Base-by-base conservation (phyloP, 2,888 invertebrate species). In the Linnaemya vulpina region DNA sequence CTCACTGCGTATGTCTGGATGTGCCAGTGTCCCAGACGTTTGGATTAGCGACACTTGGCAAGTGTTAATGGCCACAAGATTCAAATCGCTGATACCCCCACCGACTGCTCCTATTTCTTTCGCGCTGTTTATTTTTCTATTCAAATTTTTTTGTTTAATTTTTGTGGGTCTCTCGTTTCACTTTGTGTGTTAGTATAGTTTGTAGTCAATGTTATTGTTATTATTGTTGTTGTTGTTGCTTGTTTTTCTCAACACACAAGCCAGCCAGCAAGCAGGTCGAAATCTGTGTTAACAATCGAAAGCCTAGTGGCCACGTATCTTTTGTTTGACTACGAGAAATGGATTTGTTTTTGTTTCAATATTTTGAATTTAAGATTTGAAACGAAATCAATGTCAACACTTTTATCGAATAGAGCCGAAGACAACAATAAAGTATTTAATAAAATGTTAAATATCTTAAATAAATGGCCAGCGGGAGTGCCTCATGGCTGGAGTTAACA, bases 51-150 rank as follows among this genome's bases (percentile, higher is more conserved):
- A 84, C 84, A 84, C 84, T 84, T 84, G 81, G 81, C 77, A 84
- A 86, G 86, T 84, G 86, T 86, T 86, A 86, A 84, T 86, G 84
- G 86, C 78, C 81, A 84, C 81, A 78, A 80, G 86, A 86, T 86
- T 83, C 75, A 83, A 86, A 84, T 77, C 74, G 74, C 84, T 73
- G 84, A 84, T 84, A 84, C 60, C 53, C n/a, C 75, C 63, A 15
- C 46, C 40, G 1, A 82, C 71, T 76, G 82, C 76, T 76, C 82
- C 76, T 82, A 58, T 65, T 76, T 75, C 68, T 55, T 15, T 60
- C 11, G 40, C 20, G 20, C 35, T 53, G 11, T 13, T 73, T 58
- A 22, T 46, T 49, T 20, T 51, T 43, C 22, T 8, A 3, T 11
- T 30, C 22, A n/a, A 46, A 1, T 15, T 51, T 22, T n/a, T 55